Conservation (phyloP, 2,113 vertebrate species). For the Oncorhynchus gorbuscha region DNA sequence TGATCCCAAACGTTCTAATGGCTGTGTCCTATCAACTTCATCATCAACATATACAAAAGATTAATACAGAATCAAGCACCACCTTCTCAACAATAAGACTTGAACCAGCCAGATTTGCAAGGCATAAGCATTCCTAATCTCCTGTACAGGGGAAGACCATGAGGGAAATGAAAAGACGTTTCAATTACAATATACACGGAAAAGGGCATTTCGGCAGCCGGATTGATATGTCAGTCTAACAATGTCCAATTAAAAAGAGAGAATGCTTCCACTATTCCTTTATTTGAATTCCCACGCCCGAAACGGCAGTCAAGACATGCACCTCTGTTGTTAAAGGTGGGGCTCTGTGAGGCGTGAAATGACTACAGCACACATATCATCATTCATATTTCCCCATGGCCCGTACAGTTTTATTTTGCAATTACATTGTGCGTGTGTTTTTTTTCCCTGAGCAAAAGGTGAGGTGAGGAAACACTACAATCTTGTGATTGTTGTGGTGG, state of each 20-base stretch:
- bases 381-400: slow-evolving; percentile 69
- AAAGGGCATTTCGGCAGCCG: slow-evolving; percentile 65
- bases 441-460: slow-evolving; percentile 34
- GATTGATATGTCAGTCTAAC: slow-evolving; percentile 77
- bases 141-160: slow-evolving; percentile 10
- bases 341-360: slow-evolving; percentile 75
- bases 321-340: slow-evolving; percentile 70
- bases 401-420: slow-evolving; percentile 63
- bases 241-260: slow-evolving; percentile 80
- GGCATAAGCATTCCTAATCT: slow-evolving; percentile 33
- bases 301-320: slow-evolving; percentile 54
- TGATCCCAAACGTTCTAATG: neutral
- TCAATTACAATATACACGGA: slow-evolving; percentile 77
- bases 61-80: slow-evolving; percentile 30
- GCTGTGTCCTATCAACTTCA: neutral
- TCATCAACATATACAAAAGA: slow-evolving; percentile 5
- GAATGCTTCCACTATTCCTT: slow-evolving; percentile 73
- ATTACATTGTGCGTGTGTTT: slow-evolving; percentile 50
- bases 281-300: slow-evolving; percentile 62
- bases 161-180: slow-evolving; percentile 56
- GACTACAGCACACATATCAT: slow-evolving; percentile 72
- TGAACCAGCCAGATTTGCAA: slow-evolving; percentile 30
- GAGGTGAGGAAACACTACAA: too few relatives aligned
- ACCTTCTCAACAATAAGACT: slow-evolving; percentile 19
- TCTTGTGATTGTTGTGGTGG: slow-evolving; percentile 14